Percentiles rank a stretch among this genome's conserved stretches.
Conservation (phyloP, 2,113 vertebrate genomes). For the Sapayoa aenigma region DNA sequence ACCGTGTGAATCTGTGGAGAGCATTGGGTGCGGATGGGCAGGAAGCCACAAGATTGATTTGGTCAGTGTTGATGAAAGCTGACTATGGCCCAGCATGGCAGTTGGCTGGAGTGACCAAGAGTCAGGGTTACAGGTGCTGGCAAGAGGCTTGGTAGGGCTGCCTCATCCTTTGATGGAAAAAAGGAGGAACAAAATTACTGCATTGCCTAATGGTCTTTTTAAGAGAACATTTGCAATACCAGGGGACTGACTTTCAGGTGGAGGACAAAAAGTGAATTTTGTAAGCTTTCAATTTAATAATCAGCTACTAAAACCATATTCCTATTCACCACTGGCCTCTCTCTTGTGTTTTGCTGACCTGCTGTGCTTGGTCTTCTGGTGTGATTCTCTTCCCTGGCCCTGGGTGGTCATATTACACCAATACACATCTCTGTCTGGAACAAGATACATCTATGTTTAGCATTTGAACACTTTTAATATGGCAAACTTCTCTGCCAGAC, state of each 20-base stretch:
- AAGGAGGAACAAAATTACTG: not conserved
- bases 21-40: too few species aligned
- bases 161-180: not conserved
- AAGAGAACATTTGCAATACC: not conserved
- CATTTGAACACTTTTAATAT: not conserved
- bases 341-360: not conserved
- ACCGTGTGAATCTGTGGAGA: not conserved
- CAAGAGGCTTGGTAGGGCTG: not conserved
- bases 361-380: not conserved
- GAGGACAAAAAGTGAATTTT: not conserved
- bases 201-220: not conserved
- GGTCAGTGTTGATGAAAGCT: not conserved
- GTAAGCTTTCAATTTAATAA: not conserved
- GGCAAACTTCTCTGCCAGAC: not conserved
- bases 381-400: not conserved
- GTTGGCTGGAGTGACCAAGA: rapidly evolving
- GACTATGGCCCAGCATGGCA: not conserved
- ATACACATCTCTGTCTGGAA: not conserved
- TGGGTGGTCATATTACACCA: not conserved
- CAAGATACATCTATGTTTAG: not conserved
- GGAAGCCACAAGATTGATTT: not conserved
- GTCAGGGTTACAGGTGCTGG: not conserved
- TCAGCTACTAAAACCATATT: not conserved
- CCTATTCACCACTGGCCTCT: not conserved
- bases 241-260: not conserved